Percentiles rank a stretch among this genome's conserved stretches.
phyloP scores from a whole-genome alignment of 2,797 vertebrate species.

The Phalanger gymnotis region DNA sequence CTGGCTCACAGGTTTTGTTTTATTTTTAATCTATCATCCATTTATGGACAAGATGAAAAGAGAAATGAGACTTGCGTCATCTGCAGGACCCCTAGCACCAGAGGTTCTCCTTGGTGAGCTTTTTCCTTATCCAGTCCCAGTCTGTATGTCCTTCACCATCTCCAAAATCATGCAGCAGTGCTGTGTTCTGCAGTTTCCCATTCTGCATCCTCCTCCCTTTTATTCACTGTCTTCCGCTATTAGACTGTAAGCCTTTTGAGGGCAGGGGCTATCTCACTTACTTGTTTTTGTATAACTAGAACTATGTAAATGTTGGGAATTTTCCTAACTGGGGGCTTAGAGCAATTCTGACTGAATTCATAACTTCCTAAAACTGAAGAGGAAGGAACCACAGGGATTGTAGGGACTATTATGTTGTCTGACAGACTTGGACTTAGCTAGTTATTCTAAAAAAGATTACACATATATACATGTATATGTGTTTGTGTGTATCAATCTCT shows the following conservation, averaged over 20 bases:
- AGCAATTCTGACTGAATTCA: background rate
- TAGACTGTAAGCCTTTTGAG: background rate
- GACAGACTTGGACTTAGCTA: background rate
- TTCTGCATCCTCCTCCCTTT: background rate
- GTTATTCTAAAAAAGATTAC: background rate
- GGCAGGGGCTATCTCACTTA: background rate
- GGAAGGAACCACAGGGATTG: background rate
- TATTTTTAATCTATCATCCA: background rate
- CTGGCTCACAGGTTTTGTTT: background rate
- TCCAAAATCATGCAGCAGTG: background rate
- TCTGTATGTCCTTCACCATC: background rate
- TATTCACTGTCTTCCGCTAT: background rate
- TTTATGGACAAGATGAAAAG: background rate
- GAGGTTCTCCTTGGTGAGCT: background rate
- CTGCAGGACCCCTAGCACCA: background rate
- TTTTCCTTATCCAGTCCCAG: background rate
- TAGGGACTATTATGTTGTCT: background rate
- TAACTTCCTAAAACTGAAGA: background rate
- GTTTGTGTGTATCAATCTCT: background rate
- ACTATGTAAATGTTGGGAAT: background rate
- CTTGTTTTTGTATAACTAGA: background rate
- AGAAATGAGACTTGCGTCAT: background rate
- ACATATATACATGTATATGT: background rate
- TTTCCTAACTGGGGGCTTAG: background rate
- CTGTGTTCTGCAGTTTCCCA: background rate